Base-by-base conservation (phyloP, 2,113 vertebrate species). In the Eulemur rufifrons region DNA sequence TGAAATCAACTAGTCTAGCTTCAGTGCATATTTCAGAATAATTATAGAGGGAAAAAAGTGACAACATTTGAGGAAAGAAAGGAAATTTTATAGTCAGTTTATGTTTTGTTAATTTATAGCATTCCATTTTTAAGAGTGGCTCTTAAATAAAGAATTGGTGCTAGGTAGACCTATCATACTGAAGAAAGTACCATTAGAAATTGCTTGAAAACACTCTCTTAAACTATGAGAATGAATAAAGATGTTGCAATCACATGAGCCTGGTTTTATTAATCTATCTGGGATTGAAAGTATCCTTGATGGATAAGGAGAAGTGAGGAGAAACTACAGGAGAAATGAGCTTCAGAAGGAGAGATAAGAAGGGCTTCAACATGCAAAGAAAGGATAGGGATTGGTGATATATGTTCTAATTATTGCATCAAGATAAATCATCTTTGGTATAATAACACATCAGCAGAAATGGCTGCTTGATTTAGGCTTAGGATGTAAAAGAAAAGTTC, bases 1-100 rank as follows among this genome's bases (percentile, higher is more conserved):
- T 61, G 76, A 85, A 71, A 85, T 68, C n/a, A 45, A 76, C 37
- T 80, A 25, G 27, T 69, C 52, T 86, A 54, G 27, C 21, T 66
- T 92, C 32, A 64, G 29, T 91, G 5, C 56, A 6, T n/a, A 54
- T 96, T 94, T 96, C 66, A 56, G 45, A 90, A 76, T 63, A 94
- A 92, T 86, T 77, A 69, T 4, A 77, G 34, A 56, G 74, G 13
- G 17, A 2, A 47, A 76, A 56, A 18, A 80, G 21, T 61, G 66
- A 64, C 3, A 73, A 5, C 8, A 21, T 63, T 59, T 78, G 59
- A 92, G 15, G 14, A 95, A 95, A 14, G 27, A 89, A 95, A 64
- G 11, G 3, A 56, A 78, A 64, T 86, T 69, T 29, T 76, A 69
- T 23, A 50, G 12, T 50, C 37, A 25, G 6, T 42, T 73, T 93